These are phyloP conservation scores for Peribatodes rhomboidaria DNA, from an alignment of 2,888 invertebrate species.

Conservation along the genomic window DNA sequence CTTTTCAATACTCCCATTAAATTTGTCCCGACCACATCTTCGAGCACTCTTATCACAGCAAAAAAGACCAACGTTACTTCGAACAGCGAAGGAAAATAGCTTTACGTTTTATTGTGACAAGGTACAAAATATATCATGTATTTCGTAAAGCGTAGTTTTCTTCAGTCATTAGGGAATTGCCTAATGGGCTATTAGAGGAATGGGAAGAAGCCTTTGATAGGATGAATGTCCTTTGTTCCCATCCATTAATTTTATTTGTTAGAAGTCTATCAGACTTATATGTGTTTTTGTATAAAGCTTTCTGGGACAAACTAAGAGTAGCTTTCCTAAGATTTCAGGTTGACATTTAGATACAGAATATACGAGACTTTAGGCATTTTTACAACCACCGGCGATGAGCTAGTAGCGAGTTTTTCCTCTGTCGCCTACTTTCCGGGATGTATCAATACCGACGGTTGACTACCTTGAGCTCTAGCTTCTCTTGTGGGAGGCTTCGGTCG, in stretches of 20 bases:
- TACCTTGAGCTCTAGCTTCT: too few relatives aligned
- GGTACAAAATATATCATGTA: conserved; percentile 13
- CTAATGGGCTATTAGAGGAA: conserved; percentile 40
- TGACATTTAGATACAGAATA: not conserved
- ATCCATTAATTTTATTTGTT: conserved; percentile 38
- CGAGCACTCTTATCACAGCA: not conserved
- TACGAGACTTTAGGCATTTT: not conserved
- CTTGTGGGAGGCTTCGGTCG: too few relatives aligned
- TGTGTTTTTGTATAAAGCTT: conserved; percentile 14
- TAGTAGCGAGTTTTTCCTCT: too few relatives aligned
- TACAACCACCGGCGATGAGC: too few relatives aligned
- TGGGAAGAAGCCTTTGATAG: conserved; percentile 36
- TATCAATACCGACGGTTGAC: too few relatives aligned
- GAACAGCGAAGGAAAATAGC: not conserved
- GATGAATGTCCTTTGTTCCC: conserved; percentile 37
- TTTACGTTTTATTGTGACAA: conserved; percentile 10
- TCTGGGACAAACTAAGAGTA: not conserved
- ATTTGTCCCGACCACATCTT: not conserved
- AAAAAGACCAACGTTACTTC: not conserved
- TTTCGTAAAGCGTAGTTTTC: conserved; percentile 9
- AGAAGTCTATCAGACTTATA: conserved; percentile 25
- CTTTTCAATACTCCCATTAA: conserved; percentile 4
- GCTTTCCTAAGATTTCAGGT: not conserved
- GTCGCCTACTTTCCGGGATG: too few relatives aligned
- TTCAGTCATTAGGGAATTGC: conserved; percentile 32